Evolutionary conservation across 2,113 vertebrate species (phyloP).

Genomic region (Cynoglossus semilaevis): DNA sequence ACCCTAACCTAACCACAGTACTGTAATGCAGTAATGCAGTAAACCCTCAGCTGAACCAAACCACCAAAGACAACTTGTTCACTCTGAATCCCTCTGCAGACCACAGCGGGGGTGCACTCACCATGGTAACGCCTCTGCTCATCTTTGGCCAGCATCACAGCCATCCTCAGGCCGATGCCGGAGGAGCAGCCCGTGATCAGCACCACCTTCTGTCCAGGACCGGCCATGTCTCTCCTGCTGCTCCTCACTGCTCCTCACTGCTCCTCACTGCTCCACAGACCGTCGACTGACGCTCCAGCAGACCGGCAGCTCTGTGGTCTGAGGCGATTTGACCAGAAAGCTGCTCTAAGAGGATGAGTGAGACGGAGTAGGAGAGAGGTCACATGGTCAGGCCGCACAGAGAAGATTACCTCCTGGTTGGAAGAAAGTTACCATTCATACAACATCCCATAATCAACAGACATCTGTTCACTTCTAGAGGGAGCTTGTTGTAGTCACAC

Average conservation of each 20-base stretch:
- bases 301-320: slow-evolving; percentile 26
- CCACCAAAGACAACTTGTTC: neutral
- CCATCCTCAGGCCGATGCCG: slow-evolving; percentile 76
- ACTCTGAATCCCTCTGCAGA: neutral
- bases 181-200: slow-evolving; percentile 80
- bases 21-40: too few species aligned
- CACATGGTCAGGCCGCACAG: slow-evolving; percentile 46
- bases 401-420: slow-evolving; percentile 13
- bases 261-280: neutral
- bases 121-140: slow-evolving; percentile 77
- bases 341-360: slow-evolving; percentile 62
- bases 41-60: too few species aligned
- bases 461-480: neutral
- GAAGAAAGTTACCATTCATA: neutral
- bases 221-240: slow-evolving; percentile 53
- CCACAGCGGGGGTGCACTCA: slow-evolving; percentile 32
- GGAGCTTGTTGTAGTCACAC: too few species aligned
- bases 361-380: slow-evolving; percentile 23
- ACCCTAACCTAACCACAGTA: too few species aligned
- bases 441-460: too few species aligned
- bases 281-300: neutral
- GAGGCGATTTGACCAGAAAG: slow-evolving; percentile 25
- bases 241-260: neutral
- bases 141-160: slow-evolving; percentile 74
- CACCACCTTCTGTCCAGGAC: slow-evolving; percentile 75